phyloP scores from a whole-genome alignment of 2,113 vertebrate species.

The Tachysurus vachellii region DNA sequence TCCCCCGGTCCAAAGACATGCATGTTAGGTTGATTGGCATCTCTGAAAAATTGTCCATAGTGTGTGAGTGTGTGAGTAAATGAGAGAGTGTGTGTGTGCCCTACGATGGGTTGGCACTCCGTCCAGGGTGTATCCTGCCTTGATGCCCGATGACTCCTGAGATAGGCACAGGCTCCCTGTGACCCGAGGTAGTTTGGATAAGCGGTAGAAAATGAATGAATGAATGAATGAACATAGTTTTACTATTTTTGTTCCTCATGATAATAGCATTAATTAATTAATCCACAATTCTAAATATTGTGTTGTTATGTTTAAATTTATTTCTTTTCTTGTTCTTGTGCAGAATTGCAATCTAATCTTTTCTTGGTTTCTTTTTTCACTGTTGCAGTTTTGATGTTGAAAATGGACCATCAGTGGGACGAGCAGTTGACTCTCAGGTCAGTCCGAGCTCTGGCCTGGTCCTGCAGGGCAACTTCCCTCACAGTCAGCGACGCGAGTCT shows the following conservation, averaged over 20 bases:
- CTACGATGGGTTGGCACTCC: no score
- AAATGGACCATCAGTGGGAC: conserved; percentile 81
- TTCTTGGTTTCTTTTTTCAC: neutral
- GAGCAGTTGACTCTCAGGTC: conserved; percentile 79
- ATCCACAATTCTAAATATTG: no score
- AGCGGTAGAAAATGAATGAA: no score
- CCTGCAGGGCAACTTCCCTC: conserved; percentile 78
- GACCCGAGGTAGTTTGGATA: no score
- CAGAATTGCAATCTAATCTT: neutral
- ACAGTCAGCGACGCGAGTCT: conserved; percentile 87
- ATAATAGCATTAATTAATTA: neutral
- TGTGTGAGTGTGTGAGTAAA: no score
- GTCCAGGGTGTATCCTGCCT: no score
- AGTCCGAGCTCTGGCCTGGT: conserved; percentile 81
- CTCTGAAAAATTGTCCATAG: no score
- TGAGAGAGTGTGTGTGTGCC: no score
- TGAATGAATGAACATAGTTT: neutral
- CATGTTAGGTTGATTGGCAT: no score
- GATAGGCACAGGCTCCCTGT: no score
- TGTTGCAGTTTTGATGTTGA: conserved; percentile 86
- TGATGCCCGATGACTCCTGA: no score
- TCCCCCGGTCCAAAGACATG: no score
- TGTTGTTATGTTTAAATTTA: neutral
- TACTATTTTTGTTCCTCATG: neutral
- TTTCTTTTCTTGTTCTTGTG: neutral